Percentiles rank a stretch among this genome's conserved stretches.
Conservation (phyloP, 2,113 vertebrate genomes). For the Pantherophis guttatus region DNA sequence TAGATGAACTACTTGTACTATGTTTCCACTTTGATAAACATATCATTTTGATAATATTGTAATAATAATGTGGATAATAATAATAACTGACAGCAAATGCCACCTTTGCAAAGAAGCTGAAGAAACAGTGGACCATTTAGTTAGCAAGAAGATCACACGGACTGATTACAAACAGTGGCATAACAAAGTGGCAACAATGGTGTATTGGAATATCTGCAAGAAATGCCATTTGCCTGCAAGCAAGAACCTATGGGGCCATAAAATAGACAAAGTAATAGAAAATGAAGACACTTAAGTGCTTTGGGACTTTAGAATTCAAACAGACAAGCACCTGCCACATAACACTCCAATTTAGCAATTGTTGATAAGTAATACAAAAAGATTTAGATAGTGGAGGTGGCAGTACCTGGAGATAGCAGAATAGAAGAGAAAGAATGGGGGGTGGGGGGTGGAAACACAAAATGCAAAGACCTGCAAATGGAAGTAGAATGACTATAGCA, state of each 20-base stretch:
- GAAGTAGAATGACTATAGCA: neutral
- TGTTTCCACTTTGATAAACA: neutral
- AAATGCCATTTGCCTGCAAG: neutral
- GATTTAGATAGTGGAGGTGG: neutral
- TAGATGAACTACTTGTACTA: neutral
- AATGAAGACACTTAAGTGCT: neutral
- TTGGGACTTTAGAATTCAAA: neutral
- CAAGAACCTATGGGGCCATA: neutral
- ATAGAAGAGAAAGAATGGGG: neutral
- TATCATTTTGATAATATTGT: neutral
- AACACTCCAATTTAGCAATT: neutral
- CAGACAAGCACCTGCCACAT: neutral
- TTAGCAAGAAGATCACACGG: neutral
- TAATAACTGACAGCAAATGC: neutral
- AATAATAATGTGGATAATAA: neutral
- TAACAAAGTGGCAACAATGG: neutral
- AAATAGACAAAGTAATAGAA: neutral
- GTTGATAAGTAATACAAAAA: too few species aligned
- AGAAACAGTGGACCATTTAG: neutral
- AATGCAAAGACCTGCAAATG: neutral
- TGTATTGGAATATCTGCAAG: neutral
- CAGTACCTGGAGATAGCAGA: neutral
- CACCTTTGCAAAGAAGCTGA: neutral
- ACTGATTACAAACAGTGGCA: neutral
- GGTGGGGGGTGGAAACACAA: accelerated